Conservation (phyloP, 2,888 invertebrate species). For the Epinotia ramella region DNA sequence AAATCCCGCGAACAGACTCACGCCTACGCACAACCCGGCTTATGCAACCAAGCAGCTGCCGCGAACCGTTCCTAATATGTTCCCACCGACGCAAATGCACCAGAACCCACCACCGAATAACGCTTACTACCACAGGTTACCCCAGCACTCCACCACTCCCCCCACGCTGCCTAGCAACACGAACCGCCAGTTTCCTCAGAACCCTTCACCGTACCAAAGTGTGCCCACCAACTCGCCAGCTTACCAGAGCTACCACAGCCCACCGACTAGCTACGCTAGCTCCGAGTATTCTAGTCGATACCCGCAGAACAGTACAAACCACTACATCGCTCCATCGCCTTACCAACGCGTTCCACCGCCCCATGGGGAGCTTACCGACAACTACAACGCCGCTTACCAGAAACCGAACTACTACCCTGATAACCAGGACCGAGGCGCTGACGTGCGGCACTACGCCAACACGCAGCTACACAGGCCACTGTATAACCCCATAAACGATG, state of each 20-base stretch:
- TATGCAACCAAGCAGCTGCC: conserved; percentile 69
- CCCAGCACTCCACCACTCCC: conserved; percentile 63
- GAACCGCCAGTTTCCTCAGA: conserved; percentile 66
- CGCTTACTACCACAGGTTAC: conserved; percentile 76
- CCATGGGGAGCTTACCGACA: conserved; percentile 77
- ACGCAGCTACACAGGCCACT: conserved; percentile 70
- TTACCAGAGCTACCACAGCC: conserved; percentile 80
- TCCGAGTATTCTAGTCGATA: conserved; percentile 83
- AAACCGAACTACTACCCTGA: conserved; percentile 74
- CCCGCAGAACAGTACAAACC: conserved; percentile 71
- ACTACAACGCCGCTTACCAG: conserved; percentile 72
- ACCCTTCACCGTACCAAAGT: conserved; percentile 76
- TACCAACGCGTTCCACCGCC: conserved; percentile 87
- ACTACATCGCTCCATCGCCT: conserved; percentile 73
- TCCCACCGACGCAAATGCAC: conserved; percentile 71
- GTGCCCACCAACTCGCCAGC: conserved; percentile 79
- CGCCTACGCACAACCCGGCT: conserved; percentile 70
- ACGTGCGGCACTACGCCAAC: conserved; percentile 70
- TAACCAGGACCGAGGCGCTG: conserved; percentile 63
- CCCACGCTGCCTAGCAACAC: conserved; percentile 58
- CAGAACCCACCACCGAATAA: conserved; percentile 70
- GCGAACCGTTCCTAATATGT: conserved; percentile 72
- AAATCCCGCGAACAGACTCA: conserved; percentile 75
- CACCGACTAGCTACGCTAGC: conserved; percentile 80
- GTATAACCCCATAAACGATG: conserved; percentile 72